Base-by-base conservation (phyloP, 2,888 invertebrate species). In the Synergus japonicus region DNA sequence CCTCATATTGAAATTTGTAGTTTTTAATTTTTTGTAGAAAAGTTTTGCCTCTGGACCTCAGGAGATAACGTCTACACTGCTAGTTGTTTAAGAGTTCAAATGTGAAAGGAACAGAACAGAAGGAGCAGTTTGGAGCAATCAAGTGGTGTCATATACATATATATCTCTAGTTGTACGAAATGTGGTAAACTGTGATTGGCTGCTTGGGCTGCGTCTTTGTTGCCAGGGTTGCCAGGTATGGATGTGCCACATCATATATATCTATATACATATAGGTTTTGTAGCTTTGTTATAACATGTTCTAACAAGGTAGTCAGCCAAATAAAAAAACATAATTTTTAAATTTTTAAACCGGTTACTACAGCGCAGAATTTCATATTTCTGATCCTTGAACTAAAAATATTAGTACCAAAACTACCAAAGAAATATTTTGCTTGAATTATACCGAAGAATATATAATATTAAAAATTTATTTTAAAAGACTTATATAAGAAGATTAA, bases 1-100 rank as follows among this genome's bases (percentile, higher is more conserved):
- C 44, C 78, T 78, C 79, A 82, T 82, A 37, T 49, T 80, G n/a
- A 58, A 46, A 67, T 63, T 12, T 1, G 5, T 8, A 37, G n/a
- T 15, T 54, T 54, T 54, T 60, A 43, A 58, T n/a, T 43, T 18
- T 18, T 41, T 41, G 15, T 22, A 4, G 8, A 15, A 37, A 12
- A 49, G n/a, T 58, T n/a, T 18, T 18, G 58, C 58, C 1, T n/a
- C 0, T 58, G 18, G 58, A 18, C 37, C 37, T 37, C 7, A 0
- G 5, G 18, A 58, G 9, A 58, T 3, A 18, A 58, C n/a, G 58
- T 54, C 9, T 18, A 10, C n/a, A 58, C 10, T 58, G 1, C 3
- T 29, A 5, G 29, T 4, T 58, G 1, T 10, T 29, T 12, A 63
- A 63, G 18, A 63, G 9, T 29, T 2, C 9, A 58, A 58, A 4